These are phyloP conservation scores for Drosophila bocqueti DNA, from an alignment of 1,140 invertebrate genomes.

Conservation along the genomic window DNA sequence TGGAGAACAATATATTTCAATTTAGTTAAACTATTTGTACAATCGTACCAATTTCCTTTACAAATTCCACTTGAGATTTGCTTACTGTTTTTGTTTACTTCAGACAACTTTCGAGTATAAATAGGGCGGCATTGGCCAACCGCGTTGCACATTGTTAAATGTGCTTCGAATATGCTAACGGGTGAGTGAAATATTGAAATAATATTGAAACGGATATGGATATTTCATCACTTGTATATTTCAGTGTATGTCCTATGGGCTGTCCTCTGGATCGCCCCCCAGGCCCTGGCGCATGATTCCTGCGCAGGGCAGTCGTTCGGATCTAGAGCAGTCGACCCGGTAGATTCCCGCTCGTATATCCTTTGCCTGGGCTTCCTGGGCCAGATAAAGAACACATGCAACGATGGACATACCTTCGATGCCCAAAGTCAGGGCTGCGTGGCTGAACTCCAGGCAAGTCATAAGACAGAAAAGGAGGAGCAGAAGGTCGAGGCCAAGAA, in stretches of 20 bases:
- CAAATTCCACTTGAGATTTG: conserved; percentile 30
- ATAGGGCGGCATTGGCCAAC: conserved; percentile 7
- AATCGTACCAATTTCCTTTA: neutral
- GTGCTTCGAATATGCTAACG: conserved; percentile 55
- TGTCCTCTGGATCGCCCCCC: conserved; percentile 55
- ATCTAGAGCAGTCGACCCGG: conserved; percentile 49
- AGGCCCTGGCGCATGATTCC: conserved; percentile 50
- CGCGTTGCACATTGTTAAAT: conserved; percentile 39
- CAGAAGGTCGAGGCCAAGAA: neutral
- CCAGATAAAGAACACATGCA: conserved; percentile 36
- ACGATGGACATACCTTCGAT: conserved; percentile 42
- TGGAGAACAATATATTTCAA: neutral
- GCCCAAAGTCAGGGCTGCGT: conserved; percentile 35
- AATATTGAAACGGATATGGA: neutral
- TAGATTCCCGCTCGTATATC: conserved; percentile 52
- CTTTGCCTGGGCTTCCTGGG: conserved; percentile 61
- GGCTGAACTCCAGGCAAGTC: neutral
- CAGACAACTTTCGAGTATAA: conserved; percentile 42
- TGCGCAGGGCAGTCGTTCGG: conserved; percentile 60
- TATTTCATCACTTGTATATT: neutral
- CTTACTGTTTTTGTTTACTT: conserved; percentile 28
- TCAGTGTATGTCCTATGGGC: conserved; percentile 63
- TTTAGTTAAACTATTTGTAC: conserved; percentile 36
- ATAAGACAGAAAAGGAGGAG: neutral
- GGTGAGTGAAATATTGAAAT: conserved; percentile 48